These are phyloP conservation scores for Arctopsyche grandis DNA, from an alignment of 1,140 invertebrate genomes.

Conservation along the genomic window DNA sequence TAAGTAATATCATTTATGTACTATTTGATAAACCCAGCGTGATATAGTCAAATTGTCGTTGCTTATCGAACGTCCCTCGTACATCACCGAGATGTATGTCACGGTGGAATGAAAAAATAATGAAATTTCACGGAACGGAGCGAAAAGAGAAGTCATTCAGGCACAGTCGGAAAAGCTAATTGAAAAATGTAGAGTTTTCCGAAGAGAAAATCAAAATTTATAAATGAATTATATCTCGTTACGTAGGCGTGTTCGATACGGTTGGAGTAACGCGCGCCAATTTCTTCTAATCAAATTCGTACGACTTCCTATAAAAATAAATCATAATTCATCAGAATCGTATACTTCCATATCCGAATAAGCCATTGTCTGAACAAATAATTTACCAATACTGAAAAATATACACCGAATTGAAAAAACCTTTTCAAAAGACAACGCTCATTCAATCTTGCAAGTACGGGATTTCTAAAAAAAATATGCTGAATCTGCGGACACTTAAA, in stretches of 20 bases:
- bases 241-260: background rate
- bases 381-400: too few relatives aligned
- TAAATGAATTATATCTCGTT: slow-evolving; percentile 1
- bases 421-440: too few relatives aligned
- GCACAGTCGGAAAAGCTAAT: slow-evolving; percentile 25
- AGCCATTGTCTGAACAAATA: too few relatives aligned
- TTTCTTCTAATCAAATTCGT: background rate
- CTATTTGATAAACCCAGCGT: too few relatives aligned
- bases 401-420: too few relatives aligned
- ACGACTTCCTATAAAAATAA: background rate
- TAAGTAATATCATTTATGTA: too few relatives aligned
- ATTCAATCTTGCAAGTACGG: too few relatives aligned
- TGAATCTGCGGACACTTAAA: too few relatives aligned
- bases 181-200: slow-evolving; percentile 39
- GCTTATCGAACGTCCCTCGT: background rate
- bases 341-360: too few relatives aligned
- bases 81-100: slow-evolving; percentile 5
- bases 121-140: slow-evolving; percentile 38
- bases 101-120: slow-evolving; percentile 44
- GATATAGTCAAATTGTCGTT: too few relatives aligned
- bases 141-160: background rate
- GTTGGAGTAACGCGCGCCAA: background rate
- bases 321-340: too few relatives aligned
- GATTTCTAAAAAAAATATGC: too few relatives aligned
- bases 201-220: slow-evolving; percentile 7